Base-by-base conservation (phyloP, 2,888 invertebrate species). In the Lasioglossum calceatum region DNA sequence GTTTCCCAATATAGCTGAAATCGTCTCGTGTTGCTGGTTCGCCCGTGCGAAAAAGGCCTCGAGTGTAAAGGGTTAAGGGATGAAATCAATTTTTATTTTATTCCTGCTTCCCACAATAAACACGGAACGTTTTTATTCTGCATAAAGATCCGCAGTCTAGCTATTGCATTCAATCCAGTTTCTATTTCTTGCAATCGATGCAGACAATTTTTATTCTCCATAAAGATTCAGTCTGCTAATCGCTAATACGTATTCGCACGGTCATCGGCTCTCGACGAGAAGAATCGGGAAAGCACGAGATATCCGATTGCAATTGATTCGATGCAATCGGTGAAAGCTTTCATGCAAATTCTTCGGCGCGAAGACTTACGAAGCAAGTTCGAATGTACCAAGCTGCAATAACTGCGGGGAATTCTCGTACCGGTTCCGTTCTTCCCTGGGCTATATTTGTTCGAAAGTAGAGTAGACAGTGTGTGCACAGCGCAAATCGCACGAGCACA, bases 281-380 rank as follows among this genome's bases (percentile, higher is more conserved):
- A 58, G 10, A 74, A 75, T 14, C 4, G 1, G n/a, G 36, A 70
- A 42, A 23, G 8, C 67, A 36, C 27, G 72, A 39, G 71, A 81
- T 77, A 77, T 67, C 77, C 77, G 67, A 81, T 79, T 72, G 79
- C 72, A 72, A 85, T 85, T 85, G 50, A 86, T 81, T 74, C 76
- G 54, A 58, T 27, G 39, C 54, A 39, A 71, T 75, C 76, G 76
- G 70, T 32, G 61, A 10, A 76, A 73, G 67, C 76, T 85, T 50
- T 50, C 50, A 8, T 19, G 50, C 42, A 73, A 79, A 67, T 72
- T 32, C 74, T 77, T 74, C 71, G 47, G 3, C 19, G 47, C 16
- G n/a, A n/a, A 85, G 39, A 74, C 75, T 80, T 70, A 47, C 67
- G 64, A n/a, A 76, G 75, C 32, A 61, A 32, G 50, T 42, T 73